Conservation (phyloP, 2,797 vertebrate genomes). For the Parambassis ranga region DNA sequence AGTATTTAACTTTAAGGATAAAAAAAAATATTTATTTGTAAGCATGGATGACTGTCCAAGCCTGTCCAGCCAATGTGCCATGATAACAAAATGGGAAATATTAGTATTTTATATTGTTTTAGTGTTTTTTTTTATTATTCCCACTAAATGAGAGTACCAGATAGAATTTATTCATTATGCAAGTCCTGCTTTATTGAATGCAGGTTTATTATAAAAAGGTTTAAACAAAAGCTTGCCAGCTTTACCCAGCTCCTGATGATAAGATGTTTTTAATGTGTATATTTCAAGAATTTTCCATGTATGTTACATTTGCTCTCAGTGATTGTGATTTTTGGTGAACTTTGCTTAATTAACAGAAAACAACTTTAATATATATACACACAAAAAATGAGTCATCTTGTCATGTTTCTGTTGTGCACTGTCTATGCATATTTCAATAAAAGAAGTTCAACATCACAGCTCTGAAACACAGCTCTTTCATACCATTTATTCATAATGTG, state of each 20-base stretch:
- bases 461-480: not conserved
- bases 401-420: not conserved
- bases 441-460: not conserved
- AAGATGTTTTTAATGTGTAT: no score
- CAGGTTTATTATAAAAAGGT: no score
- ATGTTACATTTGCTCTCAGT: no score
- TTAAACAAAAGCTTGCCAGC: no score
- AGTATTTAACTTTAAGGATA: conserved; percentile 43
- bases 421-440: not conserved
- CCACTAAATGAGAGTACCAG: not conserved
- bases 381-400: not conserved
- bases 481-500: not conserved
- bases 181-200: not conserved
- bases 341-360: conserved; percentile 24
- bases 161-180: not conserved
- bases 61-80: not conserved
- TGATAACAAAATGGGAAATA: conserved; percentile 21
- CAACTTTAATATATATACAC: conserved; percentile 19
- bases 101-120: conserved; percentile 5
- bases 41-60: conserved; percentile 7
- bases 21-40: conserved; percentile 54
- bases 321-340: conserved; percentile 7
- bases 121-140: conserved; percentile 11
- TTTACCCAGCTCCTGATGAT: no score
- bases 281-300: no score